Base-by-base conservation (phyloP, 37 sponge, comb jelly and placozoan genomes). In the Aplysina aerophoba region DNA sequence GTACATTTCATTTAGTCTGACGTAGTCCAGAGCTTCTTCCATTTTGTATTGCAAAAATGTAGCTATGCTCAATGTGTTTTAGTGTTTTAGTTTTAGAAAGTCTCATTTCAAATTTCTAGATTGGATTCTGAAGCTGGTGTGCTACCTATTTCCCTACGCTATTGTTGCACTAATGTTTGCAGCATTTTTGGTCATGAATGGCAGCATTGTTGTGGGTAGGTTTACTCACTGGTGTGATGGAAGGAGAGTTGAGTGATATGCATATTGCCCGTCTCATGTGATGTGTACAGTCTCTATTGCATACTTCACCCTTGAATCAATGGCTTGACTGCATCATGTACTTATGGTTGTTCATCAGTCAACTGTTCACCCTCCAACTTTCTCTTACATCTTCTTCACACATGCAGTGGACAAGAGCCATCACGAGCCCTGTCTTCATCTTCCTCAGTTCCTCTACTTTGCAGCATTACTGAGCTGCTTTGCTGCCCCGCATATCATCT, bases 391-490 rank as follows among this genome's bases (percentile, higher is more conserved):
- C 50, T 8, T 44, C 8, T 3, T 44, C 3, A 11, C 8, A 3
- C 50, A 44, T 44, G n/a, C 63, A 83, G 83, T 79, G 0, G 98
- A 97, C 85, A 94, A 85, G 55, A 83, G 81, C 31, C 90, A 95
- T 59, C 98, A 97, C 56, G 34, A 83, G 21, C 79, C 88, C 37
- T 59, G 73, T 20, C 80, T 95, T 11, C 95, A 97, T 56, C 35
- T 95, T 16, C 93, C 95, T 21, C 98, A 97, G 81, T 20, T 97
- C 19, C 91, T 89, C 72, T 97, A 97, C 61, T 95, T 93, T 83
- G 34, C 83, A 59, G 50, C 54, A 21, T 84, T 95, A 56, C 19
- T 87, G 5, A 80, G 77, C 37, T 50, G 81, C 39, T 94, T 94
- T 74, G 66, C 94, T 55, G 30, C 57, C 22, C 69, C 88, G 16